Evolutionary conservation across 1,140 invertebrate genomes (phyloP).

Genomic region (Atopsyche davidsoni): DNA sequence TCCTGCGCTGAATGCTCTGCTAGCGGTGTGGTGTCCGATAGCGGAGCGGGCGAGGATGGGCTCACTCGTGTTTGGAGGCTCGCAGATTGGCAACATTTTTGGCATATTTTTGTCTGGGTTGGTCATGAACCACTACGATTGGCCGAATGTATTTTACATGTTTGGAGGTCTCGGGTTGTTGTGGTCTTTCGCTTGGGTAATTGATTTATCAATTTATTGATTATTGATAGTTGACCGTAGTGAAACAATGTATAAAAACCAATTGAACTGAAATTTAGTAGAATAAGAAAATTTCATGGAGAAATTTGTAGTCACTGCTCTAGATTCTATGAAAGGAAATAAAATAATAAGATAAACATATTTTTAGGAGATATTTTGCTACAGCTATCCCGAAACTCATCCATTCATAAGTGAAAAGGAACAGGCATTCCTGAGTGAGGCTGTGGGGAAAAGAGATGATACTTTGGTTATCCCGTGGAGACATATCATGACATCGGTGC

Average conservation of each 20-base stretch:
- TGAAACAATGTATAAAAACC: too few relatives aligned
- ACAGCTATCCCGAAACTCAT: conserved; percentile 54
- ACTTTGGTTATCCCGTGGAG: conserved; percentile 57
- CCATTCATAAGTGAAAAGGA: conserved; percentile 56
- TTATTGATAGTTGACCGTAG: too few relatives aligned
- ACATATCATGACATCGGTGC: conserved; percentile 56
- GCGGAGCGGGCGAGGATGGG: conserved; percentile 65
- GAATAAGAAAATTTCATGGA: too few relatives aligned
- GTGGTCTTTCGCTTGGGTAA: conserved; percentile 69
- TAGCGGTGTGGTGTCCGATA: conserved; percentile 69
- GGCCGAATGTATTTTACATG: conserved; percentile 74
- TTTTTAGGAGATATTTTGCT: conserved; percentile 48
- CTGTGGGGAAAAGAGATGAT: conserved; percentile 35
- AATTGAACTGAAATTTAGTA: too few relatives aligned
- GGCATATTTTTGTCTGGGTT: conserved; percentile 64
- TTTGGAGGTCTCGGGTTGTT: conserved; percentile 67
- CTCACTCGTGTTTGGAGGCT: conserved; percentile 65
- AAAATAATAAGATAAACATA: too few relatives aligned
- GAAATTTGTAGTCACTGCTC: conserved; percentile 59
- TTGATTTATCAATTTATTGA: conserved; percentile 23
- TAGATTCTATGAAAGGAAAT: too few relatives aligned
- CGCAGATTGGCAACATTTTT: conserved; percentile 66
- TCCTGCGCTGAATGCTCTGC: conserved; percentile 53
- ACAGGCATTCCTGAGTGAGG: conserved; percentile 51
- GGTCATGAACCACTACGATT: conserved; percentile 57